Evolutionary conservation across 2,888 invertebrate species (phyloP), one percentile per base, ranked within the genome.

Genomic region (Embidobia sp.): DNA sequence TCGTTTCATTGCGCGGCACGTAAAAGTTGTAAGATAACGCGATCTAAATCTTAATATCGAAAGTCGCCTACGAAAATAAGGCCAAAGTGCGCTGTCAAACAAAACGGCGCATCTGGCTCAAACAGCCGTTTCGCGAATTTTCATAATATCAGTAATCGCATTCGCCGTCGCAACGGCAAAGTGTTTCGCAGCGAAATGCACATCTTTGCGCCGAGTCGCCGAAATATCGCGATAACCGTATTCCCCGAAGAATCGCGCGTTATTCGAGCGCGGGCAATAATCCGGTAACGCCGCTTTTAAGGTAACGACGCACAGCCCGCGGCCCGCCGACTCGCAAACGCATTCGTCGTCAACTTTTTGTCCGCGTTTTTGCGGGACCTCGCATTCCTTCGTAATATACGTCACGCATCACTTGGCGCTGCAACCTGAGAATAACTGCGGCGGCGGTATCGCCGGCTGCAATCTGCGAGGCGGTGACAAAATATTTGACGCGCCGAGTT

Each of bases 331-430:
- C 57, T 49, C 44, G 10, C 35, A 46, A 37, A 15, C 37, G 27
- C 46, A 55, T 57, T 59, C 59, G 40, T 63, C 42, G 27, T 35
- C 57, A 29, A 8, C 27, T n/a, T 33, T 63, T 15, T 15, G 33
- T 37, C 49, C 35, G 42, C 57, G 55, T 69, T 63, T 53, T n/a
- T n/a, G n/a, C n/a, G n/a, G n/a, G n/a, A n/a, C n/a, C n/a, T n/a
- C 57, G 51, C 70, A 70, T 63, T 63, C 55, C 76, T 44, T 59
- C 11, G 59, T 59, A 46, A 76, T 59, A 64, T 64, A 76, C 37
- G 76, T 27, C 51, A 57, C 46, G 53, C 64, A 31, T 70, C 64
- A 57, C 42, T 69, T 69, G 40, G 35, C 69, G 37, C 51, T 53
- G 70, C 44, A 64, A 49, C 55, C 15, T 40, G 70, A 59, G 57